phyloP scores from a whole-genome alignment of 2,888 invertebrate genomes.

The Amblyjoppa proteus region DNA sequence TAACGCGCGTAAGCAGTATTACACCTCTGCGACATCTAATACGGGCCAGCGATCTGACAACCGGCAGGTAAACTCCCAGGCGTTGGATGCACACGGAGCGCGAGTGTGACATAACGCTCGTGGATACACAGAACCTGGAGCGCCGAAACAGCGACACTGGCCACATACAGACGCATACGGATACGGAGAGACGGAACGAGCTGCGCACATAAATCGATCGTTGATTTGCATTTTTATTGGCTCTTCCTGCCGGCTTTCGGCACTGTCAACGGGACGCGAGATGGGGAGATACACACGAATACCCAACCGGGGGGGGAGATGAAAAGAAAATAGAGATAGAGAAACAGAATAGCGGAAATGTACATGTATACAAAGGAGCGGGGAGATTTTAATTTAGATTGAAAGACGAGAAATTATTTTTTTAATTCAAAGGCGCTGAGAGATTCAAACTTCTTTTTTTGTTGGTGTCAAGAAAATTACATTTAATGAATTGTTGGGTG shows the following conservation, averaged over 20 bases:
- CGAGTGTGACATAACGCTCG: slow-evolving; percentile 64
- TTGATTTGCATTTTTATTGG: slow-evolving; percentile 72
- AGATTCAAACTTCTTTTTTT: background rate
- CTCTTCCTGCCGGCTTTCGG: slow-evolving; percentile 50
- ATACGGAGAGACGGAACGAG: slow-evolving; percentile 34
- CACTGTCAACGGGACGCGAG: slow-evolving; percentile 33
- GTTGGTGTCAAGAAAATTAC: background rate
- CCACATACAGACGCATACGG: slow-evolving; percentile 46
- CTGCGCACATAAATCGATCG: slow-evolving; percentile 67
- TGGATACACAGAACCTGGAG: slow-evolving; percentile 45
- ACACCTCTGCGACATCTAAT: slow-evolving; percentile 21
- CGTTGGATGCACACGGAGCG: slow-evolving; percentile 5
- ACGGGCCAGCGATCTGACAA: slow-evolving; percentile 35
- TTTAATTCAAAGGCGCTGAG: background rate
- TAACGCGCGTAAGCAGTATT: slow-evolving; percentile 38
- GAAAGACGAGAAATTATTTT: background rate
- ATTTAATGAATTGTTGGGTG: background rate
- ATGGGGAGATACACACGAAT: slow-evolving; percentile 18
- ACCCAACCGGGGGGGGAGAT: slow-evolving; percentile 1
- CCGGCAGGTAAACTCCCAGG: slow-evolving; percentile 54
- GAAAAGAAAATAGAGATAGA: slow-evolving; percentile 14
- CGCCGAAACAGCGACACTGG: slow-evolving; percentile 25
- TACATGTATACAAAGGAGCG: background rate
- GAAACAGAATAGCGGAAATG: background rate
- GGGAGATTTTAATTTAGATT: slow-evolving; percentile 4